Base-by-base conservation (phyloP, 2,797 vertebrate genomes). In the Apogon hyalosoma region DNA sequence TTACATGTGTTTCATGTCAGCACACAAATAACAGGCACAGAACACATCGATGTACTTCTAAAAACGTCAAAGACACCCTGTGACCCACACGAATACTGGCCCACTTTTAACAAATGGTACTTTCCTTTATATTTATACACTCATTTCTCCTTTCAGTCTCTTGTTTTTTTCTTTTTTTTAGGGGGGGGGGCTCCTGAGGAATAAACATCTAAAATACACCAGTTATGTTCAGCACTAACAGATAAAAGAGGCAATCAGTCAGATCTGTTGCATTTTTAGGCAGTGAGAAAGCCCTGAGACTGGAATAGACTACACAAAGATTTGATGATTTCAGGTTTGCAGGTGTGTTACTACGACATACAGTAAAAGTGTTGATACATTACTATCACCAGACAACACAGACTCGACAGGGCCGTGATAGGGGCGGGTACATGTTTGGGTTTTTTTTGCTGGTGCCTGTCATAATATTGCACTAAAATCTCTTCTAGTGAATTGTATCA, bases 241-340 rank as follows among this genome's bases (percentile, higher is more conserved):
- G 36, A 59, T 48, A 60, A 53, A 39, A 51, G 40, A 76, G 64
- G 69, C 59, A 21, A 11, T 49, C 24, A 24, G 41, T 73, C 47
- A 21, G 39, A 43, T 59, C 12, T 11, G 61, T 59, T 49, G 43
- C 11, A 36, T 63, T 72, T 65, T 45, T 60, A 85, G 83, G 83
- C 78, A 80, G 80, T 40, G 63, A 49, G 65, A 63, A 80, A 45
- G 77, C 83, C 88, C 89, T 90, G 88, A 90, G 88, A 85, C 83
- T 71, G 67, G 42, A 51, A 56, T 1, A 33, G 38, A 69, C 52
- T 57, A 62, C 21, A 75, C 47, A 59, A 49, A 82, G 47, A 64
- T 65, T 11, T 70, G 24, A 50, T 52, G 16, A 10, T 55, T 71
- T 48, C 33, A 51, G 12, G 48, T 69, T 54, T 42, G 47, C n/a